Conservation (phyloP, 2,113 vertebrate species). For the Eurystomus gularis region DNA sequence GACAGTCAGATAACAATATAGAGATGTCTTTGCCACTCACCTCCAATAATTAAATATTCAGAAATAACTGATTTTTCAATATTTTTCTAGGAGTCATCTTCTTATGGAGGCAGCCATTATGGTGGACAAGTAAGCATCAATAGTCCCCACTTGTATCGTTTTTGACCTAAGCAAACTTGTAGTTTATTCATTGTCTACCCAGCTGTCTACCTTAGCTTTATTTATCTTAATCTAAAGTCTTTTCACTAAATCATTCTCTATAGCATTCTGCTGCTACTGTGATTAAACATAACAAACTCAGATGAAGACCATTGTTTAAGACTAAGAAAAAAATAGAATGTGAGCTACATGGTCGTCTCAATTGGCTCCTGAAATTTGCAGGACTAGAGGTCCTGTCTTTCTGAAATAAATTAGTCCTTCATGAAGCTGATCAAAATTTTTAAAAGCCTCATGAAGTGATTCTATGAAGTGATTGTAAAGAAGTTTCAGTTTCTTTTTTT, state of each 20-base stretch:
- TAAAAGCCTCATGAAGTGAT: background rate
- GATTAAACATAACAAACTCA: background rate
- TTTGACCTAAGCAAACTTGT: background rate
- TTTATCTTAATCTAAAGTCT: background rate
- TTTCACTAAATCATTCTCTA: background rate
- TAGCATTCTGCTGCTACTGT: background rate
- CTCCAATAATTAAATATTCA: background rate
- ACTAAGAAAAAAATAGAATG: background rate
- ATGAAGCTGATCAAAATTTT: background rate
- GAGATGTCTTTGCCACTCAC: background rate
- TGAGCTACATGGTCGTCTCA: background rate
- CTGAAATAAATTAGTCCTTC: background rate
- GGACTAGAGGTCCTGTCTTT: background rate
- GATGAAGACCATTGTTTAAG: background rate
- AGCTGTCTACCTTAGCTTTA: background rate
- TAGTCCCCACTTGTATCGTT: background rate
- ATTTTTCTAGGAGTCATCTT: slow-evolving; percentile 40
- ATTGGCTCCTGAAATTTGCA: background rate
- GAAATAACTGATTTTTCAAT: background rate
- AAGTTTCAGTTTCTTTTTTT: background rate
- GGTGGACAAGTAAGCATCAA: slow-evolving; percentile 48
- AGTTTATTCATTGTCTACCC: background rate
- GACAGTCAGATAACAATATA: background rate
- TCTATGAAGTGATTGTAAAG: background rate
- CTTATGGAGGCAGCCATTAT: slow-evolving; percentile 36